A percentile compares a stretch with the other conserved stretches of the same genome.
phyloP scores from a whole-genome alignment of 2,888 invertebrate genomes.

The Anoplius nigerrimus region DNA sequence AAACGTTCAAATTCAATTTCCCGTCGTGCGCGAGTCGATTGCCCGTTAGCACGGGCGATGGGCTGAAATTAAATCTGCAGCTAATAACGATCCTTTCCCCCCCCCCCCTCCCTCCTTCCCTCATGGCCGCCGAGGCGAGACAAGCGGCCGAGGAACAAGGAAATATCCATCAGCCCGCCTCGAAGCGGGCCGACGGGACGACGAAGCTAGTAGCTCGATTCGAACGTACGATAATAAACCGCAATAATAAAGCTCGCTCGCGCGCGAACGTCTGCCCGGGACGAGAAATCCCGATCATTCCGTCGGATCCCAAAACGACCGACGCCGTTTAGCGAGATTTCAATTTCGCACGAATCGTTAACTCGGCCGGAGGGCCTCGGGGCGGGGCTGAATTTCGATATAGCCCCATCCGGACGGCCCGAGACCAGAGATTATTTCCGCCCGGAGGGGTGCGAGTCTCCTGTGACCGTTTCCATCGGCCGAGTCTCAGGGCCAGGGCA shows the following conservation, averaged over 20 bases:
- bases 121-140: not conserved
- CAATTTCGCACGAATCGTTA: slow-evolving; percentile 33
- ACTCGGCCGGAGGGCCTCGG: slow-evolving; percentile 20
- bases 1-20: slow-evolving; percentile 7
- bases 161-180: not conserved
- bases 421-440: slow-evolving; percentile 29
- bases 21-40: not conserved
- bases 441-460: slow-evolving; percentile 14
- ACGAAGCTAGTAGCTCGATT: not conserved
- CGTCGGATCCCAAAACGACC: slow-evolving; percentile 15
- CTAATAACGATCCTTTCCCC: not conserved
- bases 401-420: not conserved
- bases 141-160: not conserved
- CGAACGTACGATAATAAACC: slow-evolving; percentile 17
- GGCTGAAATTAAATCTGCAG: not conserved
- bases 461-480: not conserved
- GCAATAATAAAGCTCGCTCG: slow-evolving; percentile 12
- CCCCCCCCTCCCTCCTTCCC: not conserved
- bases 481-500: not conserved
- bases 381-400: slow-evolving; percentile 23
- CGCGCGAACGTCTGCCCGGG: not conserved
- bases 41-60: not conserved
- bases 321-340: slow-evolving; percentile 24
- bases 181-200: too few relatives aligned
- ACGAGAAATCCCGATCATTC: slow-evolving; percentile 14